phyloP scores from a whole-genome alignment of 1,140 invertebrate species.

The Drosophila burlai region DNA sequence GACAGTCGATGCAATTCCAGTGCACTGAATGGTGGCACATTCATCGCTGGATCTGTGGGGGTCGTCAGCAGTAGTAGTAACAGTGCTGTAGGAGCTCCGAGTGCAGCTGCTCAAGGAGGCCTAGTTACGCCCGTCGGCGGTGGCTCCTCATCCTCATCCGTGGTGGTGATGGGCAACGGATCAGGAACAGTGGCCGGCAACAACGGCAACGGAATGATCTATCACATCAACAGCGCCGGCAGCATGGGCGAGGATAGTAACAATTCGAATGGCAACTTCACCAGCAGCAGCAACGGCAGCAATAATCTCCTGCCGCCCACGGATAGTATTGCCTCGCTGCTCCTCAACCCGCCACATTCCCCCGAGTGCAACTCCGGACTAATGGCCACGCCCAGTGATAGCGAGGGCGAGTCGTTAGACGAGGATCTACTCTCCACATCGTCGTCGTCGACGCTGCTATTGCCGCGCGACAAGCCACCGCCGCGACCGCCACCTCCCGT shows the following conservation, averaged over 20 bases:
- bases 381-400: constrained; percentile 82
- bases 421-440: constrained; percentile 83
- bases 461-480: constrained; percentile 80
- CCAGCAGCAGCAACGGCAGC: constrained; percentile 79
- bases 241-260: constrained; percentile 84
- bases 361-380: constrained; percentile 80
- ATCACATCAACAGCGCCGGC: constrained; percentile 78
- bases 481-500: constrained; percentile 86
- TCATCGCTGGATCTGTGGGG: constrained; percentile 49
- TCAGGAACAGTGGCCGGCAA: constrained; percentile 53
- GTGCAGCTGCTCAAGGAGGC: constrained; percentile 18
- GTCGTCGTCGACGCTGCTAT: constrained; percentile 76
- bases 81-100: constrained; percentile 53
- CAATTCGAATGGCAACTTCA: constrained; percentile 83
- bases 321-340: constrained; percentile 79
- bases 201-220: constrained; percentile 59
- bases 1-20: constrained; percentile 72
- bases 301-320: constrained; percentile 80
- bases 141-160: constrained; percentile 69
- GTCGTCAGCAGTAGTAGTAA: constrained; percentile 81
- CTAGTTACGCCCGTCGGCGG: constrained; percentile 9
- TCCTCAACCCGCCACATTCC: constrained; percentile 82
- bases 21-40: constrained; percentile 50
- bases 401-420: constrained; percentile 80
- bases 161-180: constrained; percentile 86